Percentiles rank a stretch among this genome's conserved stretches.
Evolutionary conservation across 1,140 invertebrate species (phyloP).

Genomic region (Paraescarpia echinospica): DNA sequence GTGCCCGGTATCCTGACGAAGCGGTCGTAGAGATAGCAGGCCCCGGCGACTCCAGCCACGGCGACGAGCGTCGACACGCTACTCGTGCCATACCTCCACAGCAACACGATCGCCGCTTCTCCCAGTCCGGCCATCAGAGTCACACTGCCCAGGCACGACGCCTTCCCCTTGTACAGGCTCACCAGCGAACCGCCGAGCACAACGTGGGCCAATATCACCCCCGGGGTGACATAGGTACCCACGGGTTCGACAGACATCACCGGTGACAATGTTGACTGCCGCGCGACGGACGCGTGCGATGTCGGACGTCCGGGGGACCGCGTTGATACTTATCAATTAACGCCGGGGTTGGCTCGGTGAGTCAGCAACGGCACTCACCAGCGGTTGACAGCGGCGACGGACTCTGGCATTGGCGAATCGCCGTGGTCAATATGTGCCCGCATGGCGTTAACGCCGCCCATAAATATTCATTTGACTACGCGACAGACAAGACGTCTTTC

Average conservation of each 20-base stretch:
- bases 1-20: not conserved
- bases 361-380: not conserved
- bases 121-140: not conserved
- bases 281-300: not conserved
- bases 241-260: not conserved
- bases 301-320: not conserved
- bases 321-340: not conserved
- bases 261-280: not conserved
- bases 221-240: not conserved
- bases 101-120: not conserved
- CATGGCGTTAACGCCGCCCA: not conserved
- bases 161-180: not conserved
- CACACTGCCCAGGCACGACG: not conserved
- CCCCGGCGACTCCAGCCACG: not conserved
- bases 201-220: not conserved
- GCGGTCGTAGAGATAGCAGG: not conserved
- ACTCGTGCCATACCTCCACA: not conserved
- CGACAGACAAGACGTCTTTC: not conserved
- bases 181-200: not conserved
- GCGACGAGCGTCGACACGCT: not conserved
- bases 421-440: not conserved
- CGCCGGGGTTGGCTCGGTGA: not conserved
- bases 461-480: not conserved
- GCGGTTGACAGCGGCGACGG: not conserved
- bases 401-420: not conserved